Evolutionary conservation across 2,888 invertebrate genomes (phyloP), one percentile per base, ranked within the genome.

Genomic region (Orchestes rusci): DNA sequence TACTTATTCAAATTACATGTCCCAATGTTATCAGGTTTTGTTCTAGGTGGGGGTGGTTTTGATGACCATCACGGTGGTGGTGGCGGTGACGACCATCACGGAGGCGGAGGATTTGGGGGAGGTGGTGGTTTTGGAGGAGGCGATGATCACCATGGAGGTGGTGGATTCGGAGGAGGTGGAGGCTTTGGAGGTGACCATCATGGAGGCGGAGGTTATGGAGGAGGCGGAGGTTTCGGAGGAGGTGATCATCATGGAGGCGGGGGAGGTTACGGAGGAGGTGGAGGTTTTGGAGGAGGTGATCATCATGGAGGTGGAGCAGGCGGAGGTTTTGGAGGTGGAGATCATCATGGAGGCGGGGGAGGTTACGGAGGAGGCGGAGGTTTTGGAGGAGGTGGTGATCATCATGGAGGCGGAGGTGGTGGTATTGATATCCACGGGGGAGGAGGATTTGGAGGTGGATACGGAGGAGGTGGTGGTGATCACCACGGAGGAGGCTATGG

Each of bases 351-450:
- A 1, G 48, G 48, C 12, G 36, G 37, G 10, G 46, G 46, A 13
- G 50, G 46, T 3, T 32, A 32, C 18, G 45, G 45, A 34, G 43
- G 43, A 13, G 45, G 42, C 2, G 47, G 47, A 10, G 44, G 44
- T 1, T 37, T 23, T 36, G 44, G 48, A 38, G 45, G 45, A 31
- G 44, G 44, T 38, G 15, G 33, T 32, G 39, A 39, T 16, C 34
- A 40, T 13, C 28, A 37, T 31, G 30, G 30, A 5, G 44, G 44
- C 16, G 43, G n/a, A 41, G 46, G 43, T 16, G 48, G 45, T 18
- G 45, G 45, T 16, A 43, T 39, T 38, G 45, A 41, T n/a, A n/a
- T n/a, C n/a, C n/a, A n/a, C 17, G 18, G 20, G 27, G 45, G 45
- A 17, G 41, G 27, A n/a, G 48, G 43, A 1, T 41, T 43, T 17